phyloP scores from a whole-genome alignment of 2,888 invertebrate species.

The Caenorhabditis sp. region DNA sequence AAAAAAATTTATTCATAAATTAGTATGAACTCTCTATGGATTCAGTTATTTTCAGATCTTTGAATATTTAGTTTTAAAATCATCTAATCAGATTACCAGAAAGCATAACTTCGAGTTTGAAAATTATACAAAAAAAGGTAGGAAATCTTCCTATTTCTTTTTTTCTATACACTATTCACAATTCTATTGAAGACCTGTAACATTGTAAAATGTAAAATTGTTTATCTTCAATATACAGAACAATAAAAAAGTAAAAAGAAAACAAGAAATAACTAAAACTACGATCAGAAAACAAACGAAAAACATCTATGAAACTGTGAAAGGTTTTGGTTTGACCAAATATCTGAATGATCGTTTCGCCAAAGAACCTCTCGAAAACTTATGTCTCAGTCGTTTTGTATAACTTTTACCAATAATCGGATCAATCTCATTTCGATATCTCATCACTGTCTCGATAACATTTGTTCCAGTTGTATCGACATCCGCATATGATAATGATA shows the following conservation, averaged over 20 bases:
- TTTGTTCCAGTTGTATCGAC: slow-evolving; percentile 34
- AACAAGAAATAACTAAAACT: neutral
- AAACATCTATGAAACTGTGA: slow-evolving; percentile 55
- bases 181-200: slow-evolving; percentile 1
- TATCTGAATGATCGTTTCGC: slow-evolving; percentile 61
- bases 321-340: slow-evolving; percentile 63
- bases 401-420: slow-evolving; percentile 51
- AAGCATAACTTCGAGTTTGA: no score
- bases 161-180: no score
- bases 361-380: slow-evolving; percentile 67
- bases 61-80: no score
- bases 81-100: no score
- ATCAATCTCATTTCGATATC: slow-evolving; percentile 57
- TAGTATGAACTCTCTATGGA: no score
- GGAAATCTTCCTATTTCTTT: neutral
- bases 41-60: no score
- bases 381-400: slow-evolving; percentile 57
- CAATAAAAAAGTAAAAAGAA: slow-evolving; percentile 3
- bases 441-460: slow-evolving; percentile 55
- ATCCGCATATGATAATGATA: neutral
- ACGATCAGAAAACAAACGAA: neutral
- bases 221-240: neutral
- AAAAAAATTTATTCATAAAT: no score
- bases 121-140: slow-evolving; percentile 6
- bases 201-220: no score